phyloP scores from a whole-genome alignment of 2,113 vertebrate species.

The Corythaeola cristata region DNA sequence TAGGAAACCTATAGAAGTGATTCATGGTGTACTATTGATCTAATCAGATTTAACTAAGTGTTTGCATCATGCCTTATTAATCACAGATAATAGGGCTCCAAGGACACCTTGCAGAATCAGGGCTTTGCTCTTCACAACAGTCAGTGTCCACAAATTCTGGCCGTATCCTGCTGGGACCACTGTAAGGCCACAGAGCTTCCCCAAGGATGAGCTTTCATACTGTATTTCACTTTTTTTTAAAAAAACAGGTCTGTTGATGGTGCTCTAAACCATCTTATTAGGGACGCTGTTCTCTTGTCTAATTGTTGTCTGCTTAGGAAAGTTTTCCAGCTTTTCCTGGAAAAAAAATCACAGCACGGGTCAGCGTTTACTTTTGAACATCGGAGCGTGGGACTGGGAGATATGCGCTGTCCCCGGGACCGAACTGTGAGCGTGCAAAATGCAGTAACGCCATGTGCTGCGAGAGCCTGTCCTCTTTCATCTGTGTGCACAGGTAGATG shows the following conservation, averaged over 20 bases:
- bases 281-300: neutral
- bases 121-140: neutral
- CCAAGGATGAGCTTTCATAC: neutral
- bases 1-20: constrained; percentile 54
- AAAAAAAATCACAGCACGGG: neutral
- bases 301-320: neutral
- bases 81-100: constrained; percentile 47
- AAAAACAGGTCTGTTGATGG: accelerated
- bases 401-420: neutral
- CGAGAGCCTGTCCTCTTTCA: neutral
- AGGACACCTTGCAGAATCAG: constrained; percentile 34
- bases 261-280: neutral
- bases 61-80: constrained; percentile 60
- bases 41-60: constrained; percentile 57
- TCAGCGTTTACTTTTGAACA: accelerated
- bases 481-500: too few species aligned
- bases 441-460: accelerated
- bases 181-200: neutral
- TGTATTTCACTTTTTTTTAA: neutral
- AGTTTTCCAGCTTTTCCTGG: neutral
- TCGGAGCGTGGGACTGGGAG: neutral
- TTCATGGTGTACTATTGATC: constrained; percentile 41
- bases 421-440: neutral
- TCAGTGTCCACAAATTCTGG: neutral
- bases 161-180: neutral